Base-by-base conservation (phyloP, 92 coral and sea anemone species). In the Nematostella vectensis region DNA sequence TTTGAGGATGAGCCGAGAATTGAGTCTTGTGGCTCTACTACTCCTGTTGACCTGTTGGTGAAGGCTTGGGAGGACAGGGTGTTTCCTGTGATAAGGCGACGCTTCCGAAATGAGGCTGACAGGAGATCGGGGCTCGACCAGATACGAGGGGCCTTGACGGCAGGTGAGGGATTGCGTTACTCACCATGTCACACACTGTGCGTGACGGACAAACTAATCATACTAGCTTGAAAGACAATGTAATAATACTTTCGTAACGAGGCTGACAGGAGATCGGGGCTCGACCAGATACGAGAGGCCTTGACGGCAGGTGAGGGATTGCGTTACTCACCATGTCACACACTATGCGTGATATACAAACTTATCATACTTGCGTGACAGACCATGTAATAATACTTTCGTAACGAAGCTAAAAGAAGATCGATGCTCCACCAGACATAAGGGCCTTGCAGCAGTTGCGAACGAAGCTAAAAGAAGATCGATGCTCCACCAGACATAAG, bases 51-150 rank as follows among this genome's bases (percentile, higher is more conserved):
- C 31, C 66, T 91, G 47, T 74, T 91, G 2, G 88, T 91, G 25
- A 91, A 85, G 67, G 91, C 98, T n/a, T 91, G 98, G 98, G 98
- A 91, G 67, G 88, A 87, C n/a, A 80, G 70, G 26, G 98, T 91
- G 27, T 91, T 91, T 62, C 98, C 98, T 3, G 80, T 88, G 27
- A 91, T 91, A 31, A 83, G 98, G 29, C 65, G 98, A 51, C 67
- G 98, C 57, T 91, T 91, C 57, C 88, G 98, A 10, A 85, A 76
- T 30, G 80, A 91, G 29, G 59, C 84, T 1, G 98, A 91, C 71
- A 72, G 98, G 53, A 69, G 81, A 25, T 91, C 98, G 3, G 98
- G 98, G 18, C 77, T 91, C 39, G 98, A 91, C 27, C 98, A 91
- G 65, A 91, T 91, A 58, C 70, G 87, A 38, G 98, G 98, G 1